phyloP scores from a whole-genome alignment of 2,888 invertebrate species.

The Zeuzera pyrina region DNA sequence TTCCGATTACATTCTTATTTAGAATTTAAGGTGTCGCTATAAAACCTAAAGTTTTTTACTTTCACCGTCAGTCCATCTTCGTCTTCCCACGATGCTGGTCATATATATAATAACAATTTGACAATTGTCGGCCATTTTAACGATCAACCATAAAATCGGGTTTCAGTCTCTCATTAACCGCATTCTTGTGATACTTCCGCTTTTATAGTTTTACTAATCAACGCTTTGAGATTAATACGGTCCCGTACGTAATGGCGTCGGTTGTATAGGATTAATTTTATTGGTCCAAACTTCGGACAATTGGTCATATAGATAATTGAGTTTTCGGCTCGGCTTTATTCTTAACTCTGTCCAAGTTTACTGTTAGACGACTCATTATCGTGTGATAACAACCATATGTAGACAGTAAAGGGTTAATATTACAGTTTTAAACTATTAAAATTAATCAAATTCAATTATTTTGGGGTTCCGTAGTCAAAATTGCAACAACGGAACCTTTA shows the following conservation, averaged over 20 bases:
- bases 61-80: slow-evolving; percentile 52
- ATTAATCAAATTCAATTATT: too few relatives aligned
- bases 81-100: slow-evolving; percentile 65
- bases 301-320: slow-evolving; percentile 69
- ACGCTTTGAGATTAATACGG: slow-evolving; percentile 67
- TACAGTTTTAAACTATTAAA: too few relatives aligned
- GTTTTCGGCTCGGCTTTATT: slow-evolving; percentile 49
- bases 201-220: slow-evolving; percentile 73
- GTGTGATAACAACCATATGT: slow-evolving; percentile 1
- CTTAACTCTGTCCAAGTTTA: slow-evolving; percentile 15
- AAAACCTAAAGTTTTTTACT: slow-evolving; percentile 52
- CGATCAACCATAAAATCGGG: slow-evolving; percentile 67
- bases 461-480: too few relatives aligned
- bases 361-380: slow-evolving; percentile 1
- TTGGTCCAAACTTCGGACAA: slow-evolving; percentile 56
- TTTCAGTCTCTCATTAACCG: slow-evolving; percentile 68
- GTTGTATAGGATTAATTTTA: slow-evolving; percentile 65
- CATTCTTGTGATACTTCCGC: slow-evolving; percentile 72
- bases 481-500: too few relatives aligned
- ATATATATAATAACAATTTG: slow-evolving; percentile 66
- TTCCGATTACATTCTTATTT: slow-evolving; percentile 52
- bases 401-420: slow-evolving; percentile 7
- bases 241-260: slow-evolving; percentile 61
- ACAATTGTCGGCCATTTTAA: slow-evolving; percentile 71
- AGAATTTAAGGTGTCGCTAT: slow-evolving; percentile 53